Evolutionary conservation across 2,888 invertebrate species (phyloP).

Genomic region (Automeris io): DNA sequence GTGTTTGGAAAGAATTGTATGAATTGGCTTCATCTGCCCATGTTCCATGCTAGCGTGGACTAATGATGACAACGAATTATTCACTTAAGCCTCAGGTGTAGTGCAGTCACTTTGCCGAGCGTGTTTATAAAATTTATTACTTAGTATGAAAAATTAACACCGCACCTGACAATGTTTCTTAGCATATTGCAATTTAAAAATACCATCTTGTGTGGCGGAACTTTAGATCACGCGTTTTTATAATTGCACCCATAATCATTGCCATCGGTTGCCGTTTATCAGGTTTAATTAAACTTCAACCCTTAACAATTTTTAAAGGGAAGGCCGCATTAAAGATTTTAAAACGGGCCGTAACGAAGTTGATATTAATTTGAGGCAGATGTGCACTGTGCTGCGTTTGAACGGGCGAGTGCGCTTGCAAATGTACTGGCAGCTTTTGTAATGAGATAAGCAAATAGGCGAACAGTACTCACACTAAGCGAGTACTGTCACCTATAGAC

Average conservation of each 20-base stretch:
- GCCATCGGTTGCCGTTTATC: conserved; percentile 21
- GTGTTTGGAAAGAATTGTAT: no score
- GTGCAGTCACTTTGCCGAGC: no score
- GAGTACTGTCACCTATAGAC: no score
- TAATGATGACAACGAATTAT: no score
- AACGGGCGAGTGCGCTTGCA: conserved; percentile 17
- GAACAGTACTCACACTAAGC: no score
- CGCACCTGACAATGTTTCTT: background rate
- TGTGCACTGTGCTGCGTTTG: conserved; percentile 33
- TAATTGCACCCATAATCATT: conserved; percentile 14
- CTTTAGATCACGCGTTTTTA: background rate
- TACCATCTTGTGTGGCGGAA: conserved; percentile 8
- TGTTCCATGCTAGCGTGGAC: no score
- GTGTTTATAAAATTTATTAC: no score
- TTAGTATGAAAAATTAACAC: background rate
- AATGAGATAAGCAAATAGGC: no score
- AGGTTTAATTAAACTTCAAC: conserved; percentile 34
- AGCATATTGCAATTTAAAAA: conserved; percentile 10
- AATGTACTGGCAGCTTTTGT: no score
- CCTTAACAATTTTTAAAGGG: conserved; percentile 35
- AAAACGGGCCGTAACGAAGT: conserved; percentile 36
- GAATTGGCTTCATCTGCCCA: no score
- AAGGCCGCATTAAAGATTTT: conserved; percentile 46
- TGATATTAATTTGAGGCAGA: conserved; percentile 45
- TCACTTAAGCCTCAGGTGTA: no score